These are phyloP conservation scores for Elachura formosa DNA, from an alignment of 2,113 vertebrate species.

Conservation along the genomic window DNA sequence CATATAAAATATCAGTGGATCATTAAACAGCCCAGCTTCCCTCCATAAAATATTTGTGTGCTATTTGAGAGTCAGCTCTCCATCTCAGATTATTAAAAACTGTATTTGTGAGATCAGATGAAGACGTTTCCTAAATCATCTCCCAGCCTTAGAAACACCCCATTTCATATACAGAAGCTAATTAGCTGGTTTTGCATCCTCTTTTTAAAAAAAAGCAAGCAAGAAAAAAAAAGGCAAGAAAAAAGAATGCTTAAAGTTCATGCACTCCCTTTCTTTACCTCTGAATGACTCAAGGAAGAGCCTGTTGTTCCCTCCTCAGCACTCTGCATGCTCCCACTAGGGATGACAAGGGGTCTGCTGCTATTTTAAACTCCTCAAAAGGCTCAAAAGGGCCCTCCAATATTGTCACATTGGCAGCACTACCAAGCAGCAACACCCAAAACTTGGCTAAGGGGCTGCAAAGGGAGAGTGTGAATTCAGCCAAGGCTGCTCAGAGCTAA, in stretches of 20 bases:
- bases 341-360: background rate
- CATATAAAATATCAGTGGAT: background rate
- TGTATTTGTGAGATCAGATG: background rate
- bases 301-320: background rate
- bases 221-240: background rate
- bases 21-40: background rate
- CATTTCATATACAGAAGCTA: background rate
- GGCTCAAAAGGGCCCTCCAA: background rate
- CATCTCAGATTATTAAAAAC: background rate
- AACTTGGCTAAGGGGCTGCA: background rate
- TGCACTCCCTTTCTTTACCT: background rate
- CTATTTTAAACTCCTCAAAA: background rate
- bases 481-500: background rate
- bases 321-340: background rate
- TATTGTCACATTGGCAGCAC: background rate
- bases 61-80: background rate
- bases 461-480: background rate
- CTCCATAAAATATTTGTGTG: background rate
- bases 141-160: background rate
- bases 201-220: background rate
- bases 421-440: background rate
- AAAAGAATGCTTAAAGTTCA: background rate
- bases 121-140: background rate
- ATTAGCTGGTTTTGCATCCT: background rate
- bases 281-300: background rate